Percentiles rank a stretch among this genome's conserved stretches.
Conservation (phyloP, 1,140 invertebrate species). For the Harpegnathos saltator region DNA sequence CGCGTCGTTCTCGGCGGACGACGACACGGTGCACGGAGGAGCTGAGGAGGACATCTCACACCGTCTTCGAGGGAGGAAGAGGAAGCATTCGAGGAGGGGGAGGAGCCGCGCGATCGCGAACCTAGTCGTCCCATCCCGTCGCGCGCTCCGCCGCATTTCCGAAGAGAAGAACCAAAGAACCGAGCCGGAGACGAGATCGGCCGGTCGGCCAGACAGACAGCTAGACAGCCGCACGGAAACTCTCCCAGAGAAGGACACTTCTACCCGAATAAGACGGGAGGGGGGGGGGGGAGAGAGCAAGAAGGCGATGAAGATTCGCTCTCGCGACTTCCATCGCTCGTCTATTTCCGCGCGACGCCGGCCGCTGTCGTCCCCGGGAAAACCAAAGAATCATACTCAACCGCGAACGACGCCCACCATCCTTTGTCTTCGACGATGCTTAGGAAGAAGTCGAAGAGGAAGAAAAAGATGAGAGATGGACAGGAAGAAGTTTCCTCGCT, state of each 20-base stretch:
- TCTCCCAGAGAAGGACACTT: no score
- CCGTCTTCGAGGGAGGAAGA: background rate
- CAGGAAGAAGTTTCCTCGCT: conserved; percentile 35
- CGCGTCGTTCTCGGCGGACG: conserved; percentile 20
- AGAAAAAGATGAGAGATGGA: no score
- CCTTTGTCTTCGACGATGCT: conserved; percentile 30
- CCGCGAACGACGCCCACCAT: conserved; percentile 19
- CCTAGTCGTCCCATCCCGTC: conserved; percentile 23
- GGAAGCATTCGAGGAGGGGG: background rate
- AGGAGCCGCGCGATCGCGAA: conserved; percentile 29
- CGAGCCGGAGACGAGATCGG: background rate
- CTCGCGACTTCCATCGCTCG: conserved; percentile 11
- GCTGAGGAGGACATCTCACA: conserved; percentile 6
- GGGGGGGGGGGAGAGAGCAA: no score
- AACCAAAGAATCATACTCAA: conserved; percentile 57
- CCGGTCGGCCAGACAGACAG: background rate
- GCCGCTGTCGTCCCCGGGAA: conserved; percentile 49
- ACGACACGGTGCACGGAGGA: background rate
- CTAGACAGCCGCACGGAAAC: no score
- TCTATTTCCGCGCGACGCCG: conserved; percentile 31
- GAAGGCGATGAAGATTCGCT: background rate
- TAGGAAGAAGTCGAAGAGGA: background rate
- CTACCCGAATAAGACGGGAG: no score
- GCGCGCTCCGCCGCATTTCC: background rate
- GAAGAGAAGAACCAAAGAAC: conserved; percentile 48